These are phyloP conservation scores for Procambarus virginalis DNA, from an alignment of 1,140 invertebrate species.

Conservation along the genomic window DNA sequence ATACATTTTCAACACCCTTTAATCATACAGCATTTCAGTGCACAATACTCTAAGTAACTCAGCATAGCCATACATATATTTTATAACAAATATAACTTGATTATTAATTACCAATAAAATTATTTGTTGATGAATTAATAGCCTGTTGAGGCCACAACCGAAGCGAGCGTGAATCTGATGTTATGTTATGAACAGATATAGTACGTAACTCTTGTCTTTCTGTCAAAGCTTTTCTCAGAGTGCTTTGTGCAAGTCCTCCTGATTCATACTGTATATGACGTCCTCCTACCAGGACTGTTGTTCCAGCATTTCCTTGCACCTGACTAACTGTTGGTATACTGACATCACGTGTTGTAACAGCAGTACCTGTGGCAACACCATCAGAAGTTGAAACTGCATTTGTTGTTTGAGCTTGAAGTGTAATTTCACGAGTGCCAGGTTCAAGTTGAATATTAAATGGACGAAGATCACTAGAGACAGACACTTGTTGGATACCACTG, in stretches of 20 bases:
- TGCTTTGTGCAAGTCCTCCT: constrained; percentile 32
- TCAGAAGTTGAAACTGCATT: constrained; percentile 14
- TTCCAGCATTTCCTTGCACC: constrained; percentile 41
- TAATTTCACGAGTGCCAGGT: constrained; percentile 48
- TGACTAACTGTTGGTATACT: constrained; percentile 46
- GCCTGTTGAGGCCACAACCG: constrained; percentile 29
- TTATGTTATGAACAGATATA: constrained; percentile 37
- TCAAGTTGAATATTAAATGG: constrained; percentile 62
- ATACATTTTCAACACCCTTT: constrained; percentile 3
- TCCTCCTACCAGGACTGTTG: constrained; percentile 48
- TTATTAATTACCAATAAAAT: constrained; percentile 72
- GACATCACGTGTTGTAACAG: constrained; percentile 39
- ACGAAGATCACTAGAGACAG: constrained; percentile 52
- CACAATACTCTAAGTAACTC: not conserved
- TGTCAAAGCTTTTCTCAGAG: constrained; percentile 52
- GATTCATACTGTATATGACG: constrained; percentile 52
- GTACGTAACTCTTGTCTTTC: constrained; percentile 45
- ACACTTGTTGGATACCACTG: constrained; percentile 52
- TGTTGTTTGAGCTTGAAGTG: constrained; percentile 30
- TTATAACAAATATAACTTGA: constrained; percentile 5
- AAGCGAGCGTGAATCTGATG: not conserved
- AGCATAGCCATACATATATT: constrained; percentile 1
- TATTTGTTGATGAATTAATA: constrained; percentile 31
- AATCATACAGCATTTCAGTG: constrained; percentile 2
- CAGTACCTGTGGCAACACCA: constrained; percentile 17